Conservation (phyloP, 1,140 invertebrate genomes). For the Drosophila kohkoa region DNA sequence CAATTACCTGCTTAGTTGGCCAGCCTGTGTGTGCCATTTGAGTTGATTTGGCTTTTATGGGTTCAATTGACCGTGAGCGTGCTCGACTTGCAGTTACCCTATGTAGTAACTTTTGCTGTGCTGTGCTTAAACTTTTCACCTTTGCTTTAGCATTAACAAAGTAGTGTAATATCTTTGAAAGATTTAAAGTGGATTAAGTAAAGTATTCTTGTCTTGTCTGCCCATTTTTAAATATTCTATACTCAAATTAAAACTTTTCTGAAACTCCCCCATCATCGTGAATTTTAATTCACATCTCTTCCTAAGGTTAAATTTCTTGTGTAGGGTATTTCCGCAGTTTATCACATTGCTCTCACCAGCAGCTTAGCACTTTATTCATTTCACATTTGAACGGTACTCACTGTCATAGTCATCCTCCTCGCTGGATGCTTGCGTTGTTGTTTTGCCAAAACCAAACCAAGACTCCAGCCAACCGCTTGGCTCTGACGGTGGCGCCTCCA, state of each 20-base stretch:
- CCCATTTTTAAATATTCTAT: too few relatives aligned
- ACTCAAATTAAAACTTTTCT: too few relatives aligned
- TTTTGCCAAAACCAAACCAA: constrained; percentile 70
- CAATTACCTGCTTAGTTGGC: constrained; percentile 12
- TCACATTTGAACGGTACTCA: constrained; percentile 54
- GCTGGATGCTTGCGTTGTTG: constrained; percentile 33
- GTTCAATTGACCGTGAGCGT: background rate
- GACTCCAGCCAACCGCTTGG: constrained; percentile 73
- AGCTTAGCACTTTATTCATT: too few relatives aligned
- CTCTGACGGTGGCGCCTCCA: constrained; percentile 45
- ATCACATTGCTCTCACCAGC: background rate
- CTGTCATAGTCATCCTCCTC: constrained; percentile 75
- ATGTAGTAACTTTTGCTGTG: background rate
- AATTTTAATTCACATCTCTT: too few relatives aligned
- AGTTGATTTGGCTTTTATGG: too few relatives aligned
- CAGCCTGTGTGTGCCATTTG: background rate
- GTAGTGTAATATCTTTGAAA: too few relatives aligned
- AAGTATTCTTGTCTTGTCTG: too few relatives aligned
- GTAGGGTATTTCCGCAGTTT: background rate
- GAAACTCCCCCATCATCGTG: too few relatives aligned
- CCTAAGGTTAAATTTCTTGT: too few relatives aligned
- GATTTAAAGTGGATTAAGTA: too few relatives aligned
- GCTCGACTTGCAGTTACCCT: background rate
- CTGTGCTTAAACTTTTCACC: too few relatives aligned
- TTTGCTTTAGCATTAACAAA: too few relatives aligned